phyloP scores from a whole-genome alignment of 2,888 invertebrate species.

The Lypha dubia region DNA sequence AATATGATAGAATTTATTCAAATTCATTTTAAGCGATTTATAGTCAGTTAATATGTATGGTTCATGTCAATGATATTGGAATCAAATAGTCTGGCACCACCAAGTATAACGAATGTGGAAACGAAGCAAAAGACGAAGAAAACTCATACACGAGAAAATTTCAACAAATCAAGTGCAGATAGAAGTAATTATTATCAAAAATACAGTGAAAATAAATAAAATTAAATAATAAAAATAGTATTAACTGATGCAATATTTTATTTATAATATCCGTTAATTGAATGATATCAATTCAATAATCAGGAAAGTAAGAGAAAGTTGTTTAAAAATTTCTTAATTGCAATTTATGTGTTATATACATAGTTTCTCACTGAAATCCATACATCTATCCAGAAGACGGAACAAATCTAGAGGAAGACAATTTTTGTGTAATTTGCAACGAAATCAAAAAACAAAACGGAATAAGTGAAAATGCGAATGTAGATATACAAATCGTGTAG shows the following conservation, averaged over 20 bases:
- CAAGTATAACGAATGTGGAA: conserved; percentile 54
- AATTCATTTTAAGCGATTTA: neutral
- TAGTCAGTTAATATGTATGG: no score
- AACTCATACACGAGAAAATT: conserved; percentile 69
- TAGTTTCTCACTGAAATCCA: conserved; percentile 38
- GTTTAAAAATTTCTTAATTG: conserved; percentile 22
- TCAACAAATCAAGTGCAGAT: conserved; percentile 63
- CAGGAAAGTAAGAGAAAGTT: conserved; percentile 58
- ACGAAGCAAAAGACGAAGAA: conserved; percentile 72
- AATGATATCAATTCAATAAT: conserved; percentile 19
- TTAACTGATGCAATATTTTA: neutral
- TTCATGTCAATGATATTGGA: neutral
- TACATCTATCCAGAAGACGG: conserved; percentile 49
- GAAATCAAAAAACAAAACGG: conserved; percentile 62
- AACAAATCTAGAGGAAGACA: conserved; percentile 31
- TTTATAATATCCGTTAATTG: conserved; percentile 34
- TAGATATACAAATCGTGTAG: conserved; percentile 57
- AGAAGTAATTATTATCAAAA: conserved; percentile 34
- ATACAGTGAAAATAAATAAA: conserved; percentile 37
- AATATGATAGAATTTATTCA: neutral
- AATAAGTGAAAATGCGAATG: conserved; percentile 62
- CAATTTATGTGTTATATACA: conserved; percentile 33
- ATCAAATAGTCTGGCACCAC: conserved; percentile 18
- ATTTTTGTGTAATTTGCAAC: conserved; percentile 69
- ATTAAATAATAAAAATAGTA: conserved; percentile 27